These are phyloP conservation scores for Temnothorax unifasciatus DNA, from an alignment of 2,888 invertebrate species.

Conservation along the genomic window DNA sequence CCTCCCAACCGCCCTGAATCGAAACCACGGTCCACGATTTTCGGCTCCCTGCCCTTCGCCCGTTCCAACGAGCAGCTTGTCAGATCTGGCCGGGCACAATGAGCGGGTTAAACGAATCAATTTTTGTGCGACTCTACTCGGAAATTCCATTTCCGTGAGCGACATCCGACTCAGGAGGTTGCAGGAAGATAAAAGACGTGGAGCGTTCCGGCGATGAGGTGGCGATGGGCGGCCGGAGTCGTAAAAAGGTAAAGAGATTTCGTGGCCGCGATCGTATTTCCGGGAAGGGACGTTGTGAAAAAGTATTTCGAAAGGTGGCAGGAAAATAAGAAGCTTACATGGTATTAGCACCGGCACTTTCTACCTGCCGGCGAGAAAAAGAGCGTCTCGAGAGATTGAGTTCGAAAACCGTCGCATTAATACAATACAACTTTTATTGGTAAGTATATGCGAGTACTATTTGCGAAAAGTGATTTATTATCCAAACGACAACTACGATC, in stretches of 20 bases:
- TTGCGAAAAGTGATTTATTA: slow-evolving; percentile 8
- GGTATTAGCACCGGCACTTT: slow-evolving; percentile 69
- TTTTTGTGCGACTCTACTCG: slow-evolving; percentile 81
- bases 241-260: slow-evolving; percentile 74
- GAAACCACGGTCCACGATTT: slow-evolving; percentile 67
- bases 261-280: slow-evolving; percentile 58
- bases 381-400: slow-evolving; percentile 39
- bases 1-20: slow-evolving; percentile 63
- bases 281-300: slow-evolving; percentile 49
- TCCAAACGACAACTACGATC: neutral
- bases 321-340: slow-evolving; percentile 66
- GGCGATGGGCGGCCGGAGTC: slow-evolving; percentile 52
- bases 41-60: slow-evolving; percentile 51
- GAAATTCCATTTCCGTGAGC: slow-evolving; percentile 81
- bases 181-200: slow-evolving; percentile 63
- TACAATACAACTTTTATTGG: slow-evolving; percentile 33
- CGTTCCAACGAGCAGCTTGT: slow-evolving; percentile 70
- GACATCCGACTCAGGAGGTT: slow-evolving; percentile 63
- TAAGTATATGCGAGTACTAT: neutral
- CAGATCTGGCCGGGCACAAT: slow-evolving; percentile 77
- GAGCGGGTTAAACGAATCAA: slow-evolving; percentile 85
- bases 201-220: slow-evolving; percentile 51
- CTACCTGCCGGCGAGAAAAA: slow-evolving; percentile 38
- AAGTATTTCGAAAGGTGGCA: slow-evolving; percentile 58
- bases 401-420: slow-evolving; percentile 44